phyloP scores from a whole-genome alignment of 2,113 vertebrate genomes.

The Cranoglanis bouderius region DNA sequence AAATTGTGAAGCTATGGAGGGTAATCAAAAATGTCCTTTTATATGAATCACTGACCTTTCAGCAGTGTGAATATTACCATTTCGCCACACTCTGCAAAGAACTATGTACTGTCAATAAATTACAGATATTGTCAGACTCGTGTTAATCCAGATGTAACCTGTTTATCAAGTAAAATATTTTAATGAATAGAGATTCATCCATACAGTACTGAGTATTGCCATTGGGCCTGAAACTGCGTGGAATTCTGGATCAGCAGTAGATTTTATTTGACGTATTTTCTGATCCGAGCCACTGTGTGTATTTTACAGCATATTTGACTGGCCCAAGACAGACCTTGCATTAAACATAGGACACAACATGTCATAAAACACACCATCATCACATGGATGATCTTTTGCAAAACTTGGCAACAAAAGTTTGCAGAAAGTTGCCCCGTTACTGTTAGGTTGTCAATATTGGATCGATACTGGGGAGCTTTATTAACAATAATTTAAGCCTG shows the following conservation, averaged over 20 bases:
- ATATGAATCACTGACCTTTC: slow-evolving; percentile 32
- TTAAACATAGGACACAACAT: neutral
- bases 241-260: neutral
- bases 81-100: slow-evolving; percentile 1
- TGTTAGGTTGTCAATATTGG: neutral
- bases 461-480: neutral
- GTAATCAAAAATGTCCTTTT: slow-evolving; percentile 21
- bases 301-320: neutral
- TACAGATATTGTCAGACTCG: neutral
- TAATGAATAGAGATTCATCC: neutral
- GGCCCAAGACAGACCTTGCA: neutral
- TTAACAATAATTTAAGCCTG: neutral
- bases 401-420: neutral
- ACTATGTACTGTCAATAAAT: neutral
- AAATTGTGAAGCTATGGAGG: slow-evolving; percentile 22
- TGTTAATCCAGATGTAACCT: slow-evolving; percentile 33
- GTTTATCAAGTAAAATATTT: slow-evolving; percentile 15
- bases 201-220: too few species aligned
- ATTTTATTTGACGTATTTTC: neutral
- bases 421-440: neutral
- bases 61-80: neutral
- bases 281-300: neutral
- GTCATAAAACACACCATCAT: neutral
- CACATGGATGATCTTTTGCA: neutral
- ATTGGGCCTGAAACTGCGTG: neutral